Evolutionary conservation across 1,140 invertebrate genomes (phyloP).

Genomic region (Harpegnathos saltator): DNA sequence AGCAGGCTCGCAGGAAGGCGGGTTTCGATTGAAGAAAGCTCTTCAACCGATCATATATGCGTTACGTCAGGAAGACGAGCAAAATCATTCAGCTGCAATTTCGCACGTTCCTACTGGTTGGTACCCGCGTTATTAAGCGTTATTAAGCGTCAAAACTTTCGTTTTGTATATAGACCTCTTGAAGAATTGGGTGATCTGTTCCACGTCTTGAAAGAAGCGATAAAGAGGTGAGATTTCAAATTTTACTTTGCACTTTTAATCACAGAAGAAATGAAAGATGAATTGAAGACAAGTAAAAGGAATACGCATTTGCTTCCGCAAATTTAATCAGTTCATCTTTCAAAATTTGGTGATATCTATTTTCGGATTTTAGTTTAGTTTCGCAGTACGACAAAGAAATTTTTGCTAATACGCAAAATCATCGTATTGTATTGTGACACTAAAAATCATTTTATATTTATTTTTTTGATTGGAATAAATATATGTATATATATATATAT

Average conservation of each 20-base stretch:
- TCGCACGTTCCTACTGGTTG: slow-evolving; percentile 82
- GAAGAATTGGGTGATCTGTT: slow-evolving; percentile 34
- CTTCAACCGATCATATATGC: slow-evolving; percentile 80
- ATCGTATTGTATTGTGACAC: too few species aligned
- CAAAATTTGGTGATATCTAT: not conserved
- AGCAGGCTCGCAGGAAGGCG: not conserved
- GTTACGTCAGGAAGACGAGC: slow-evolving; percentile 84
- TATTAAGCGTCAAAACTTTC: slow-evolving; percentile 2
- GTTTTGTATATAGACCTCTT: not conserved
- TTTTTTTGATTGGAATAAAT: too few species aligned
- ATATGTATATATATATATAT: too few species aligned
- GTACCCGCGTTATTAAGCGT: slow-evolving; percentile 14
- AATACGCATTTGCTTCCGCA: not conserved
- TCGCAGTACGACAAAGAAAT: too few species aligned
- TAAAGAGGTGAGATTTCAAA: slow-evolving; percentile 46
- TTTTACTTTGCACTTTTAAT: not conserved
- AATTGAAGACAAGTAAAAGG: not conserved
- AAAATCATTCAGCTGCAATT: slow-evolving; percentile 87
- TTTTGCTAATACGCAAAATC: too few species aligned
- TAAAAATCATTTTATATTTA: too few species aligned
- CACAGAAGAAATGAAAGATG: too few species aligned
- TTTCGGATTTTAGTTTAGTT: not conserved
- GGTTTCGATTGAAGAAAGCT: not conserved
- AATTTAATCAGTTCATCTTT: too few species aligned
- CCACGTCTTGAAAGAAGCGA: slow-evolving; percentile 32